phyloP scores from a whole-genome alignment of 1,140 invertebrate genomes.

The Thereuonema tuberculata region DNA sequence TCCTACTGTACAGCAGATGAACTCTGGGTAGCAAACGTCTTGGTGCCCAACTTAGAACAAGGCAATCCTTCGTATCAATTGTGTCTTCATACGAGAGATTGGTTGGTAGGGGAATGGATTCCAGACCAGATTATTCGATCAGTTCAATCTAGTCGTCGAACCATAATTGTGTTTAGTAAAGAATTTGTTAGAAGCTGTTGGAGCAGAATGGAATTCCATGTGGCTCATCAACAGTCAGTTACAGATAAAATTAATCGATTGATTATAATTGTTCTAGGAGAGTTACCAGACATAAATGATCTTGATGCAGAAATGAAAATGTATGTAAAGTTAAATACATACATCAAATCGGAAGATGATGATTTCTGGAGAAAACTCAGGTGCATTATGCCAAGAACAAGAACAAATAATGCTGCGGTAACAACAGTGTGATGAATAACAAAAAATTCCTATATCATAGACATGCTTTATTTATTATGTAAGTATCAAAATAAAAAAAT shows the following conservation, averaged over 20 bases:
- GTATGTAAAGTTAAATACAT: constrained; percentile 84
- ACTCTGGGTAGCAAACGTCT: constrained; percentile 62
- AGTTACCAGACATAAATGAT: constrained; percentile 44
- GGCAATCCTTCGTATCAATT: constrained; percentile 41
- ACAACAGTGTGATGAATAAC: too few relatives aligned
- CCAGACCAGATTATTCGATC: constrained; percentile 59
- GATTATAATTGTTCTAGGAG: constrained; percentile 71
- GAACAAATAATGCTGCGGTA: too few relatives aligned
- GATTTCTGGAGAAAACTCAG: constrained; percentile 86
- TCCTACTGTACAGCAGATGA: constrained; percentile 88
- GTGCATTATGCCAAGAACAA: constrained; percentile 62
- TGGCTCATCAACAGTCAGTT: constrained; percentile 76
- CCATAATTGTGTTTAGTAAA: constrained; percentile 77
- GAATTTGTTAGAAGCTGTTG: constrained; percentile 89
- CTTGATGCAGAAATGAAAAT: constrained; percentile 78
- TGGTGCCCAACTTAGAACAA: constrained; percentile 31
- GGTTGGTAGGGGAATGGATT: constrained; percentile 10
- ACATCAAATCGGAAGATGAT: constrained; percentile 79
- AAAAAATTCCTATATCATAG: too few relatives aligned
- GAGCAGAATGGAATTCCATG: constrained; percentile 85
- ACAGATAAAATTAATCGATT: constrained; percentile 57
- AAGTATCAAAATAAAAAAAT: too few relatives aligned
- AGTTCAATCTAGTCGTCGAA: constrained; percentile 73
- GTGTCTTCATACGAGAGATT: constrained; percentile 3
- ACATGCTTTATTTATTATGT: too few relatives aligned